Base-by-base conservation (phyloP, 1,140 invertebrate species). In the Hyles vespertilio region DNA sequence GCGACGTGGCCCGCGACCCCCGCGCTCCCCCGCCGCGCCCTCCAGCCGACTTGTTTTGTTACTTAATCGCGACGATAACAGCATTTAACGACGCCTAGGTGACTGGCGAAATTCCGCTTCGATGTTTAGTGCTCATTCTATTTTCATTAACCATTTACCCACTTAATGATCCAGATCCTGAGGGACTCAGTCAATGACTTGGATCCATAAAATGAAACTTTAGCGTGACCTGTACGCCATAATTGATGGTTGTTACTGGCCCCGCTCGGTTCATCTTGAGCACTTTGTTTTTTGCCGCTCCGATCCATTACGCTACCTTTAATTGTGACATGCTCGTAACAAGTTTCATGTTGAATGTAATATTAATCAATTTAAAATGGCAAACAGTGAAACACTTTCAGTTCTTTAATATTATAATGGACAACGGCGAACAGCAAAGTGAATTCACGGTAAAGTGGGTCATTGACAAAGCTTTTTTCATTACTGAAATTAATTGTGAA, bases 101-200 rank as follows among this genome's bases (percentile, higher is more conserved):
- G 84, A 88, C 85, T 88, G 79, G 85, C 85, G 69, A 82, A 87
- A 86, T 84, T 86, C 74, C 81, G 76, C 85, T 80, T 71, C 77
- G 81, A 86, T 88, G 83, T 88, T 88, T 88, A 88, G 85, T 88
- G 74, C 85, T 86, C 85, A 84, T 88, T 86, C 83, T 82, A 78
- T 86, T 88, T 88, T 88, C 85, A 88, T 88, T 88, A 88, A 85
- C 81, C 85, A 84, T 86, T 88, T 81, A 82, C 73, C 78, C 83
- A 86, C 83, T 88, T 88, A 88, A 88, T 88, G 85, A 84, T 86
- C 81, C 75, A 74, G 73, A 83, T 81, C 81, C 79, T 81, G 72
- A 77, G 78, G 80, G 77, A 81, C 74, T 81, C 72, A 84, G 77
- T 84, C 80, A 75, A 81, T 81, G 83, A 82, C 72, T 82, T 63